Evolutionary conservation across 2,888 invertebrate species (phyloP).

Genomic region (Pasiphila rectangulata): DNA sequence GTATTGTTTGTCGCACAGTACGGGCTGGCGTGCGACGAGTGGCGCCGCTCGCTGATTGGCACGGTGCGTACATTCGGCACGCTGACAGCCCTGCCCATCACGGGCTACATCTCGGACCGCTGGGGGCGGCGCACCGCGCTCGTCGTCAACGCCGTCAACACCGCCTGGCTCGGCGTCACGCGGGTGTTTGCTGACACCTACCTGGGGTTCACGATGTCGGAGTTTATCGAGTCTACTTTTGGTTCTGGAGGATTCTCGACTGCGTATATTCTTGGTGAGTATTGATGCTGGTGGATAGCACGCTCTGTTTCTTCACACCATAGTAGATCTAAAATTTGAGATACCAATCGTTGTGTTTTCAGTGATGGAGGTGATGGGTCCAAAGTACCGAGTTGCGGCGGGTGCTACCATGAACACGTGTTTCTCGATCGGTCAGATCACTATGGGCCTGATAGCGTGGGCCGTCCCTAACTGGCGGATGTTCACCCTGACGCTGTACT

Average conservation of each 20-base stretch:
- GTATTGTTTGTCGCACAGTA: slow-evolving; percentile 63
- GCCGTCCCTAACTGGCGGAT: slow-evolving; percentile 84
- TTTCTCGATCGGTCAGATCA: slow-evolving; percentile 86
- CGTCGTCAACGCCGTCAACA: slow-evolving; percentile 79
- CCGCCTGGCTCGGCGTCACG: slow-evolving; percentile 83
- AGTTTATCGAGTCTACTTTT: slow-evolving; percentile 84
- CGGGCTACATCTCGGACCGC: slow-evolving; percentile 86
- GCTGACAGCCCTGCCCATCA: slow-evolving; percentile 83
- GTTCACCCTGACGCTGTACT: slow-evolving; percentile 83
- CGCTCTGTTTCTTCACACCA: too few species aligned
- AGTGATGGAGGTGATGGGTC: slow-evolving; percentile 89
- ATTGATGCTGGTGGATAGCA: too few species aligned
- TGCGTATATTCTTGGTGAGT: slow-evolving; percentile 84
- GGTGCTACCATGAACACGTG: slow-evolving; percentile 85
- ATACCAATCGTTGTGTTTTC: slow-evolving; percentile 22
- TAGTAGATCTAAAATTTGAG: slow-evolving; percentile 2
- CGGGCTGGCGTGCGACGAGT: slow-evolving; percentile 83
- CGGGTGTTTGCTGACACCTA: slow-evolving; percentile 83
- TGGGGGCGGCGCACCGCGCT: slow-evolving; percentile 84
- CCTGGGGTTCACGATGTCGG: slow-evolving; percentile 83
- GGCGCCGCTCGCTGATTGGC: slow-evolving; percentile 87
- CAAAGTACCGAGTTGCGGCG: slow-evolving; percentile 84
- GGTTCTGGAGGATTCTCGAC: slow-evolving; percentile 85
- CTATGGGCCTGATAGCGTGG: slow-evolving; percentile 85
- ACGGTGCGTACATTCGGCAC: slow-evolving; percentile 85